Evolutionary conservation across 2,888 invertebrate species (phyloP).

Genomic region (Atrina japonica): DNA sequence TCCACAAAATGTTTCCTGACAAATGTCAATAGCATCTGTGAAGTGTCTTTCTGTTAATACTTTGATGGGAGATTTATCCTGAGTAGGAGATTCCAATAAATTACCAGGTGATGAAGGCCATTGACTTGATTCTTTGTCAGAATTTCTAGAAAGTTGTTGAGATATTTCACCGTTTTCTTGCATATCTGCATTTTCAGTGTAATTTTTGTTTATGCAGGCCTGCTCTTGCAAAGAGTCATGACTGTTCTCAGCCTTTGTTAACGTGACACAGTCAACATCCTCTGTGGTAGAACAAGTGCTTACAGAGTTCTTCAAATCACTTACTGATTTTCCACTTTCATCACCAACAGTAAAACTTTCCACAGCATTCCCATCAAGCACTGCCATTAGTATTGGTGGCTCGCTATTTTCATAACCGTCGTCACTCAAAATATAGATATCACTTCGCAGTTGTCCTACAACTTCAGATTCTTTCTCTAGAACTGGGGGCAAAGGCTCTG

Average conservation of each 20-base stretch:
- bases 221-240: slow-evolving; percentile 2
- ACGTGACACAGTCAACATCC: too few species aligned
- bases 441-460: background rate
- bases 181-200: background rate
- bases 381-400: slow-evolving; percentile 18
- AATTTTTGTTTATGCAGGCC: background rate
- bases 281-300: too few species aligned
- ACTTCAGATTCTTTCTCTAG: slow-evolving; percentile 16
- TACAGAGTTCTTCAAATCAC: background rate
- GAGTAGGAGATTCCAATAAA: background rate
- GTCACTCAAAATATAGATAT: slow-evolving; percentile 28
- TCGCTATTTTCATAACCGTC: slow-evolving; percentile 5
- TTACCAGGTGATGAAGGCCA: background rate
- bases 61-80: slow-evolving; percentile 23
- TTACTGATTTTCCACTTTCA: background rate
- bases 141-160: background rate
- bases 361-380: slow-evolving; percentile 1
- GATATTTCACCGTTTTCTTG: background rate
- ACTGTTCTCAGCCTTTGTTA: background rate
- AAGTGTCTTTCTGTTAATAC: slow-evolving; percentile 51
- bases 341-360: background rate
- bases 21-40: slow-evolving; percentile 45
- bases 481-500: slow-evolving; percentile 9
- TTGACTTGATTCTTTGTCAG: background rate
- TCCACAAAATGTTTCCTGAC: slow-evolving; percentile 8